These are phyloP conservation scores for Dromiciops gliroides DNA, from an alignment of 2,113 vertebrate species.

Conservation along the genomic window DNA sequence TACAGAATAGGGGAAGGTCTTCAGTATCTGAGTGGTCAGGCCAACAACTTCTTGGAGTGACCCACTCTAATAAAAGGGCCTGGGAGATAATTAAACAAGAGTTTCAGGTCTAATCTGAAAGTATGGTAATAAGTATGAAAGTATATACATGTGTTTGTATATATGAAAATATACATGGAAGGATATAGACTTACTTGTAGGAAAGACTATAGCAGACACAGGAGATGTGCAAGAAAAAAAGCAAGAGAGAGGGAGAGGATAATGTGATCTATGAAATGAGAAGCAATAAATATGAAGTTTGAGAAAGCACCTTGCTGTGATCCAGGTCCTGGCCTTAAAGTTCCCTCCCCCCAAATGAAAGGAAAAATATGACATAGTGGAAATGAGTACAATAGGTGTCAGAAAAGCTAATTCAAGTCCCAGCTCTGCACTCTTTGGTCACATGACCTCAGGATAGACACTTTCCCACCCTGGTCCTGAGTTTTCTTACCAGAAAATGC, in stretches of 20 bases:
- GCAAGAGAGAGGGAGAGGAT: not conserved
- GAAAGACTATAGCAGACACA: not conserved
- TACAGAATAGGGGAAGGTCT: too few relatives aligned
- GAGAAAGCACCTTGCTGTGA: not conserved
- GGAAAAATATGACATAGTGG: not conserved
- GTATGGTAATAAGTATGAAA: not conserved
- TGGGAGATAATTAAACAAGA: not conserved
- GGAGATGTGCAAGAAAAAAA: not conserved
- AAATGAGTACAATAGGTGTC: not conserved
- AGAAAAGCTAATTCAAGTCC: not conserved
- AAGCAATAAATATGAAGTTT: not conserved
- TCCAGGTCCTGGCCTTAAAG: not conserved
- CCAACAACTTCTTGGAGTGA: not conserved
- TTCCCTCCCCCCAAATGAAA: not conserved
- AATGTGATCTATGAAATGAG: not conserved
- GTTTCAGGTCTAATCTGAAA: not conserved
- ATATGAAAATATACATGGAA: too few relatives aligned
- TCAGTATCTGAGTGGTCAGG: not conserved
- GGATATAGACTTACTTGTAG: not conserved
- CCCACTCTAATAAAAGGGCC: not conserved
- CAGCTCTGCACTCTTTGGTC: not conserved
- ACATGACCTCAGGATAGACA: not conserved
- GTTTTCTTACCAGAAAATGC: not conserved
- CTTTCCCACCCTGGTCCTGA: not conserved
- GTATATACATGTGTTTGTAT: too few relatives aligned